Percentiles rank a stretch among this genome's conserved stretches.
phyloP scores from a whole-genome alignment of 2,113 vertebrate species.

The Ifrita kowaldi region DNA sequence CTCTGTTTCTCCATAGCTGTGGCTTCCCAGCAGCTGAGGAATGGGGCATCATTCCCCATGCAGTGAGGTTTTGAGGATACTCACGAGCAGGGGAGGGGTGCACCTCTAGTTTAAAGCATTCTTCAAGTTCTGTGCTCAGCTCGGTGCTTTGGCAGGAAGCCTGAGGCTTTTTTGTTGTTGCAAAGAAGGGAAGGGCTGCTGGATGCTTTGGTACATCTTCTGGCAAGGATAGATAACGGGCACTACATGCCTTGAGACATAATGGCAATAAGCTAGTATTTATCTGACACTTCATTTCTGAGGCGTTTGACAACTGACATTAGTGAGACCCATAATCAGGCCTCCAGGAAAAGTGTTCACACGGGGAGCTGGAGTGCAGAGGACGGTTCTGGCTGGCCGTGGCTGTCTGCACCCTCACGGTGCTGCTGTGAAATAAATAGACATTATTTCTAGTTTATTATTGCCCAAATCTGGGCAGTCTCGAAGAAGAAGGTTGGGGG shows the following conservation, averaged over 20 bases:
- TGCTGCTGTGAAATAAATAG: not conserved
- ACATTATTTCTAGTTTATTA: not conserved
- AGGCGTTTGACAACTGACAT: not conserved
- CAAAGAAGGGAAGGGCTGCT: not conserved
- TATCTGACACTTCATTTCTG: not conserved
- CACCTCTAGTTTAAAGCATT: not conserved
- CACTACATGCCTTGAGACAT: not conserved
- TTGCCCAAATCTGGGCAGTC: not conserved
- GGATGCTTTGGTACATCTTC: not conserved
- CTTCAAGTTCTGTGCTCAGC: not conserved
- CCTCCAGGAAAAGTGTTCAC: not conserved
- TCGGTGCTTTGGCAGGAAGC: not conserved
- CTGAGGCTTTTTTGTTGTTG: not conserved
- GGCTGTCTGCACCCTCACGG: not conserved
- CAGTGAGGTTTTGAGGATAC: not conserved
- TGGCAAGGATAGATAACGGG: not conserved
- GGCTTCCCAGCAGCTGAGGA: not conserved
- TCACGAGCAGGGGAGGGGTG: not conserved
- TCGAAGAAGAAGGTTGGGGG: not conserved
- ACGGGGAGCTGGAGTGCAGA: not conserved
- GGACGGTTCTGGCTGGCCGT: not conserved
- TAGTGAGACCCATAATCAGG: not conserved
- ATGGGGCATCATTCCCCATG: not conserved
- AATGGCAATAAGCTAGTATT: not conserved
- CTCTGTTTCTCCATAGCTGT: not conserved